Conservation (phyloP, 2,113 vertebrate species). For the Alosa alosa region DNA sequence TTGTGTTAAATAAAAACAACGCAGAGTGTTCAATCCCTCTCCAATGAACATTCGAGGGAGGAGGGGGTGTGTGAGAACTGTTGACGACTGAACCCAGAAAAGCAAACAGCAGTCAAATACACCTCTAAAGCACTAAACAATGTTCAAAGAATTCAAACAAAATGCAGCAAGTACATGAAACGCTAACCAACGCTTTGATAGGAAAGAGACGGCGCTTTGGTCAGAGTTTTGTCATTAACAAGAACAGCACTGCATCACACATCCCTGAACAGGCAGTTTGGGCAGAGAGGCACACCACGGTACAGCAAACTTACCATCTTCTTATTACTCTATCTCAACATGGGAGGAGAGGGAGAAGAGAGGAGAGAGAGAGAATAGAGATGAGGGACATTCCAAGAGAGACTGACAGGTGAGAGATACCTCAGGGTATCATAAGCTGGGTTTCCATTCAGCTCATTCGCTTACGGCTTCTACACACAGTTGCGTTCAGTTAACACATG, state of each 20-base stretch:
- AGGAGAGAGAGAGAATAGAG: conserved; percentile 74
- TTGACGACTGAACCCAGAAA: background rate
- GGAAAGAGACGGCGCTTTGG: background rate
- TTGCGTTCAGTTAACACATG: no score
- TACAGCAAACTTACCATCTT: conserved; percentile 96
- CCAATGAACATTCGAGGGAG: background rate
- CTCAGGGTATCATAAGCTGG: background rate
- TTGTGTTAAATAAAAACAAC: background rate
- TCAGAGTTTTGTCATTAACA: conserved; percentile 2
- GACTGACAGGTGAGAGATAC: background rate
- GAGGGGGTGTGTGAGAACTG: background rate
- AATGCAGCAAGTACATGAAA: background rate
- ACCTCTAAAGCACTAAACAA: background rate
- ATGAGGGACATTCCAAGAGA: conserved; percentile 65
- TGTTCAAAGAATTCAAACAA: conserved; percentile 11
- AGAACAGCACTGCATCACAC: conserved; percentile 41
- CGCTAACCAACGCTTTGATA: background rate
- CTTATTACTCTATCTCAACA: conserved; percentile 96
- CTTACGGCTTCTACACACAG: no score
- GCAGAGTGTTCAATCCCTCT: conserved; percentile 17
- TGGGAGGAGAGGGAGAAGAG: conserved; percentile 78
- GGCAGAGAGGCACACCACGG: conserved; percentile 68
- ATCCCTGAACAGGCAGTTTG: conserved; percentile 69
- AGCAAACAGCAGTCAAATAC: background rate
- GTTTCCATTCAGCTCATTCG: background rate